These are phyloP conservation scores for Platerodrilus igneus DNA, from an alignment of 2,888 invertebrate genomes.

Conservation along the genomic window DNA sequence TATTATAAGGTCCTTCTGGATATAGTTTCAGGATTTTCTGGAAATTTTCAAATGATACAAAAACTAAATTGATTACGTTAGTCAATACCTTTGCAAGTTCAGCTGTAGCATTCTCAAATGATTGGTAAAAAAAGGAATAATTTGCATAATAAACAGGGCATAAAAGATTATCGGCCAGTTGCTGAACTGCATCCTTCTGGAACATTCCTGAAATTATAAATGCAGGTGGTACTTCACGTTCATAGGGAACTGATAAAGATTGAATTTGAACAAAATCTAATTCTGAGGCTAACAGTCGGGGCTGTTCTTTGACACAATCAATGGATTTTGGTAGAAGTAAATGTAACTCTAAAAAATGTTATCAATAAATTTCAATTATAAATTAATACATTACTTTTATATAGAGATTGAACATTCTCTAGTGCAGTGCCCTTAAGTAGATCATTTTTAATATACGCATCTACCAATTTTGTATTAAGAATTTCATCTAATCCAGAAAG, in stretches of 20 bases:
- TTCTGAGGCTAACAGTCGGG: conserved; percentile 32
- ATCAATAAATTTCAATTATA: conserved; percentile 1
- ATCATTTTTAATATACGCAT: conserved; percentile 39
- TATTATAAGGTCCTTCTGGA: conserved; percentile 61
- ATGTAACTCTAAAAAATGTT: conserved; percentile 39
- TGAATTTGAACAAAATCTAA: conserved; percentile 41
- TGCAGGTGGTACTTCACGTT: conserved; percentile 43
- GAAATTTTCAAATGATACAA: conserved; percentile 30
- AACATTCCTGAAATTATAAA: conserved; percentile 46
- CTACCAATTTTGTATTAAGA: conserved; percentile 34
- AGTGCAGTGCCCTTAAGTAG: conserved; percentile 35
- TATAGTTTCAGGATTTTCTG: conserved; percentile 60
- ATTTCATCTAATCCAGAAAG: conserved; percentile 40
- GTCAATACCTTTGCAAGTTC: conserved; percentile 36
- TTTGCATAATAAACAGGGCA: conserved; percentile 45
- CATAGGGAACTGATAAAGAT: conserved; percentile 41
- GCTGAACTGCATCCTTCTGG: conserved; percentile 34
- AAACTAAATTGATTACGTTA: neutral
- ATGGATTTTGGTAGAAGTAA: conserved; percentile 38
- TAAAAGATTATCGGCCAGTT: conserved; percentile 39
- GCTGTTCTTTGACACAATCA: conserved; percentile 35
- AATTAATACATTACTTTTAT: conserved; percentile 38
- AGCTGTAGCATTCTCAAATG: conserved; percentile 37
- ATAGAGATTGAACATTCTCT: conserved; percentile 39
- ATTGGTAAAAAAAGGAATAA: conserved; percentile 34